Evolutionary conservation across 1,140 invertebrate genomes (phyloP).

Genomic region (Philopotamus ludificatus): DNA sequence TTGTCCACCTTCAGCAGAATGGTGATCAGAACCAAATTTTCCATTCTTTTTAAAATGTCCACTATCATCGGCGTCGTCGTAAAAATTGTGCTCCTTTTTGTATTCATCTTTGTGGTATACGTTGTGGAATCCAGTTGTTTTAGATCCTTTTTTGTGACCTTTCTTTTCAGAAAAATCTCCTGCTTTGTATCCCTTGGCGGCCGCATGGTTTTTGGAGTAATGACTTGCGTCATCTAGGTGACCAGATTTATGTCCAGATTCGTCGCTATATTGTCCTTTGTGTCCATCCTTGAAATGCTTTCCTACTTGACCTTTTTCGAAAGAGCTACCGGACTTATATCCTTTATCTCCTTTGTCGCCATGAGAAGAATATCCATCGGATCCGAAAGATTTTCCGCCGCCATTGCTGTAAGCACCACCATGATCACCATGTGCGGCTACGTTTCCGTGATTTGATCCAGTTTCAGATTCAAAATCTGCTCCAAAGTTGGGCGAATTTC

Average conservation of each 20-base stretch:
- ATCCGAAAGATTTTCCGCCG: slow-evolving; percentile 45
- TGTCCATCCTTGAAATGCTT: slow-evolving; percentile 44
- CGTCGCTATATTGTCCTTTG: slow-evolving; percentile 47
- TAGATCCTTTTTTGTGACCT: slow-evolving; percentile 67
- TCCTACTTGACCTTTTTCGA: slow-evolving; percentile 46
- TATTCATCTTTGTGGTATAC: slow-evolving; percentile 72
- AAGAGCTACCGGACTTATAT: slow-evolving; percentile 46
- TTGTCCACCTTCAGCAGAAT: slow-evolving; percentile 50
- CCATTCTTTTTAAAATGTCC: slow-evolving; percentile 62
- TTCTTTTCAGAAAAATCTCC: slow-evolving; percentile 69
- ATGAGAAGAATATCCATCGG: slow-evolving; percentile 47
- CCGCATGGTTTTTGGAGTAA: slow-evolving; percentile 51
- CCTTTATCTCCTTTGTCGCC: slow-evolving; percentile 52
- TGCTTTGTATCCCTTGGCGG: slow-evolving; percentile 62
- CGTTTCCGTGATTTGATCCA: slow-evolving; percentile 38
- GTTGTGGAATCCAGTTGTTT: slow-evolving; percentile 69
- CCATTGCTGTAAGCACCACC: slow-evolving; percentile 34
- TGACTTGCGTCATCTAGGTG: slow-evolving; percentile 49
- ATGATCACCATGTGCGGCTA: background rate
- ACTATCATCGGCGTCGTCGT: slow-evolving; percentile 66
- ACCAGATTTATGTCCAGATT: slow-evolving; percentile 46
- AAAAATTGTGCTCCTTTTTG: slow-evolving; percentile 72
- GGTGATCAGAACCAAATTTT: slow-evolving; percentile 52
- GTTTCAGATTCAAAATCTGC: slow-evolving; percentile 43
- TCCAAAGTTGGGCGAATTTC: slow-evolving; percentile 41